Evolutionary conservation across 2,888 invertebrate genomes (phyloP), one percentile per base, ranked within the genome.

Genomic region (Nomada goodeniana): DNA sequence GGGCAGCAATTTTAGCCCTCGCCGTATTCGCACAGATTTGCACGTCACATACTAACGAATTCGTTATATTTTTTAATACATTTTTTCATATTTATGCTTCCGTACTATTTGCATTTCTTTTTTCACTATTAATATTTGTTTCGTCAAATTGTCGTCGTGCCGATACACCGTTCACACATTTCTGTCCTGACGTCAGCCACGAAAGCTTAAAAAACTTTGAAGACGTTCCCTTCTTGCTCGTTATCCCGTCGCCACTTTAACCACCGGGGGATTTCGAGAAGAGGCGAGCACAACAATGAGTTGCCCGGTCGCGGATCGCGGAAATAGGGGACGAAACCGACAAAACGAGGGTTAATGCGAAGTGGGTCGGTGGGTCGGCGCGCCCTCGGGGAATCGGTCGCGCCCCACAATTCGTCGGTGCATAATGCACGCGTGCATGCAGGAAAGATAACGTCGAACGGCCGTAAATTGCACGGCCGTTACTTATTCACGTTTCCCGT

Each of bases 401-500:
- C 44, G 29, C 18, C 23, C 26, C 50, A 52, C 53, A 64, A 74
- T 55, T 69, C 55, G 67, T 67, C 20, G 50, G 53, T 72, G 78
- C 72, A 68, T 78, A 68, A 80, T 78, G 61, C 50, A 72, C 69
- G 57, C 69, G 26, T 9, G 69, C 63, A 72, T 55, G 67, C 65
- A 26, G 50, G 55, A 69, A 81, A 69, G 81, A 79, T 81, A 81
- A 74, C 69, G 69, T 69, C 64, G 81, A 68, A 70, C 60, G 60
- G 15, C 36, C 73, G 73, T 74, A 81, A 81, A 81, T 81, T 74
- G 68, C 68, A 18, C 26, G 50, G 44, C 7, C 72, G 65, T 83
- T 83, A 77, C 36, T 70, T 76, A 83, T 83, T 83, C 81, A 76
- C 63, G 64, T 68, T 55, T 47, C 20, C 63, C 63, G 82, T 67